A percentile compares a stretch with the other conserved stretches of the same genome.
Conservation (phyloP, 2,113 vertebrate genomes). For the Hippocampus abdominalis region DNA sequence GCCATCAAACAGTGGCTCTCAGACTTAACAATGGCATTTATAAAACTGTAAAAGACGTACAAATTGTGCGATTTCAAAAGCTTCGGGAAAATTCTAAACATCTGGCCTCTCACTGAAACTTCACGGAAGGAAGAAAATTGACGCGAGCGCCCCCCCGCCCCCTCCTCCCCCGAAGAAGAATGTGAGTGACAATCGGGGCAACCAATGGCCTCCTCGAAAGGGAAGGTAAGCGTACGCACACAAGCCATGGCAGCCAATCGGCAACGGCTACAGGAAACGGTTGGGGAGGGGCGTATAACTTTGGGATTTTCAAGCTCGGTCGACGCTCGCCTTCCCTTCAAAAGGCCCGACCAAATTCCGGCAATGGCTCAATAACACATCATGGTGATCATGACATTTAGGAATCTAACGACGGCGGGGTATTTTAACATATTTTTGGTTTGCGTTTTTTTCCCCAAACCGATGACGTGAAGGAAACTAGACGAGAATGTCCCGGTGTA, state of each 20-base stretch:
- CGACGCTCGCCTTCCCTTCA: conserved; percentile 23
- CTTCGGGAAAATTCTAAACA: conserved; percentile 47
- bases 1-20: background rate
- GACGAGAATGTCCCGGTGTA: conserved; percentile 35
- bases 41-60: too few species aligned
- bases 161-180: background rate
- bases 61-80: conserved; percentile 2
- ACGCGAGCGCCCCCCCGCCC: conserved; percentile 25
- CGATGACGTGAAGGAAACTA: conserved; percentile 31
- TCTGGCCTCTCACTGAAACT: conserved; percentile 69
- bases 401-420: conserved; percentile 41
- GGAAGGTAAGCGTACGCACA: conserved; percentile 54
- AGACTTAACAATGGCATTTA: background rate
- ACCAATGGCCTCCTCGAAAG: conserved; percentile 59
- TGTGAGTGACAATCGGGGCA: conserved; percentile 46
- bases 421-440: background rate
- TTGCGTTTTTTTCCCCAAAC: too few species aligned
- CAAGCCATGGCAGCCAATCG: conserved; percentile 56
- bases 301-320: conserved; percentile 57
- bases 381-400: conserved; percentile 29
- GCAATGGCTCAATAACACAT: conserved; percentile 49
- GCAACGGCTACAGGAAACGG: background rate
- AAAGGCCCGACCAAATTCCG: conserved; percentile 68
- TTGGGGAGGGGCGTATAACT: conserved; percentile 23
- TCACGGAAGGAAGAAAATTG: conserved; percentile 61